A percentile compares a stretch with the other conserved stretches of the same genome.
Evolutionary conservation across 2,113 vertebrate genomes (phyloP).

Genomic region (Lichenostomus cassidix): DNA sequence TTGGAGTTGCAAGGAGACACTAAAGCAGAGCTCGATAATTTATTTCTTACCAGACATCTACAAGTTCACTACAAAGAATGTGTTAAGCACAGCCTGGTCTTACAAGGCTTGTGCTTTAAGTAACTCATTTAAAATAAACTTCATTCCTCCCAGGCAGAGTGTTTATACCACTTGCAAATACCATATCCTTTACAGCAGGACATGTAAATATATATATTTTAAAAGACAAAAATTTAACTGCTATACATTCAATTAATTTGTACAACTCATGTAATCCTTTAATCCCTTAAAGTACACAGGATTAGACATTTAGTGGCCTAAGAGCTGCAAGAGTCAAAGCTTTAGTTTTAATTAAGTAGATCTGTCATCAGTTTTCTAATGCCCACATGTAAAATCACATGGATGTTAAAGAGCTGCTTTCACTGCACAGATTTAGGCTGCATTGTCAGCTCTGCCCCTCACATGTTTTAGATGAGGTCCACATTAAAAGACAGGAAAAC

Average conservation of each 20-base stretch:
- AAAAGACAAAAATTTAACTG: neutral
- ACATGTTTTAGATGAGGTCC: neutral
- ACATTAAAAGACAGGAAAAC: neutral
- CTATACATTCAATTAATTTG: neutral
- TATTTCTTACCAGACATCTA: neutral
- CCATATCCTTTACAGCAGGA: neutral
- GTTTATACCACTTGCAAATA: neutral
- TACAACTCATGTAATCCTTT: neutral
- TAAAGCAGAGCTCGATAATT: neutral
- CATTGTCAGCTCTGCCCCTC: neutral
- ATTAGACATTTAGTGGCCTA: neutral
- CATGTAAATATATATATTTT: neutral
- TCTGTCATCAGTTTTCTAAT: neutral
- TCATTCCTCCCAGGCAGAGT: neutral
- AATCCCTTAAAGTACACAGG: neutral
- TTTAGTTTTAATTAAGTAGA: neutral
- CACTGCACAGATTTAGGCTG: neutral
- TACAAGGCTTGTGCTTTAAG: neutral
- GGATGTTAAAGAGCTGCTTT: neutral
- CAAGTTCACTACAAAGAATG: neutral
- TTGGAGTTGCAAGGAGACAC: accelerated
- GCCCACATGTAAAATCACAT: neutral
- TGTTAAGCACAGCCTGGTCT: neutral
- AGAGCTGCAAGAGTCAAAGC: neutral
- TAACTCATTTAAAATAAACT: neutral